phyloP scores from a whole-genome alignment of 2,113 vertebrate genomes.

The Colossoma macropomum region DNA sequence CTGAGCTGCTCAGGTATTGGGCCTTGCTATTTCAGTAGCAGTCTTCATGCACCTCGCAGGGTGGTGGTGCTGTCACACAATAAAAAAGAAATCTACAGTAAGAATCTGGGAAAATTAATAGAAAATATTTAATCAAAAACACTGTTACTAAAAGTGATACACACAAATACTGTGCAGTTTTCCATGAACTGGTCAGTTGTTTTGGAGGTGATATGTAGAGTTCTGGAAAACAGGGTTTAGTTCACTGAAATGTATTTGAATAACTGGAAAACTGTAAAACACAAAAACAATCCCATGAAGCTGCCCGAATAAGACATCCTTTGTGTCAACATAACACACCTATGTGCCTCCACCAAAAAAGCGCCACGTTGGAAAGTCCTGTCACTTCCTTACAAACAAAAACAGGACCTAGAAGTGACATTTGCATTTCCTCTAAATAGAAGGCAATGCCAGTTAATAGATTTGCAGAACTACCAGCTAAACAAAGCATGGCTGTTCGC shows the following conservation, averaged over 20 bases:
- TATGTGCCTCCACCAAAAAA: background rate
- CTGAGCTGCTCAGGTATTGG: too few relatives aligned
- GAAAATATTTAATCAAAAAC: too few relatives aligned
- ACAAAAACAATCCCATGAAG: background rate
- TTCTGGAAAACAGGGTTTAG: background rate
- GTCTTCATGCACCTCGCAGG: too few relatives aligned
- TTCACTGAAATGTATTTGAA: background rate
- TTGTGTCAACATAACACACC: constrained; percentile 13
- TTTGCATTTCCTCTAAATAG: constrained; percentile 31
- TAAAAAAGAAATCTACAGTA: background rate
- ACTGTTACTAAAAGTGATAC: too few relatives aligned
- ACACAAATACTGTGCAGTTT: background rate
- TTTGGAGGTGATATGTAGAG: background rate
- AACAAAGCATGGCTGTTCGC: background rate
- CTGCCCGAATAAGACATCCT: background rate
- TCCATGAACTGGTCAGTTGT: background rate
- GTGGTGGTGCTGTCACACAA: too few relatives aligned
- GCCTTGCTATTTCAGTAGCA: too few relatives aligned
- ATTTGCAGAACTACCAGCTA: constrained; percentile 4
- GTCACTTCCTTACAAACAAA: constrained; percentile 18
- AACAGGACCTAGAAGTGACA: constrained; percentile 16
- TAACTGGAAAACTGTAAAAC: background rate
- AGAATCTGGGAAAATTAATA: too few relatives aligned
- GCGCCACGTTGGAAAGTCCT: background rate
- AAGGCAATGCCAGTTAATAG: background rate